These are phyloP conservation scores for Stenopsyche tienmushanensis DNA, from an alignment of 1,140 invertebrate species.

Conservation along the genomic window DNA sequence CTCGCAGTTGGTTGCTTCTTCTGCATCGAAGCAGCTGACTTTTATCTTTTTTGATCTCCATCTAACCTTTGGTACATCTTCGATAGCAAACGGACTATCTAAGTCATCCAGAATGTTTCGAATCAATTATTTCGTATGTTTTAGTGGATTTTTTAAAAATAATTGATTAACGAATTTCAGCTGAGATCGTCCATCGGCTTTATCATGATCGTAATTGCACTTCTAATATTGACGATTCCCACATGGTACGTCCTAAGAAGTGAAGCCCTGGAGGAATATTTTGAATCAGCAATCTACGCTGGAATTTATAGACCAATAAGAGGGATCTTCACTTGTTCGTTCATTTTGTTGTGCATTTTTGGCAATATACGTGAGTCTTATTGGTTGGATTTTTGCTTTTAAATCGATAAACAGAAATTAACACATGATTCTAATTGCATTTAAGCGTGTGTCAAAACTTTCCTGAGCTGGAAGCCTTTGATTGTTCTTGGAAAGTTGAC, in stretches of 20 bases:
- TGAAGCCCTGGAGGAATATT: constrained; percentile 49
- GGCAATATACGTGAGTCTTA: constrained; percentile 55
- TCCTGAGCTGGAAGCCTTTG: constrained; percentile 68
- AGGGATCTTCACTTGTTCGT: constrained; percentile 54
- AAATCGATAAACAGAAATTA: neutral
- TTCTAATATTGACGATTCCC: neutral
- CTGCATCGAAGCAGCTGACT: no score
- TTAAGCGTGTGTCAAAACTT: constrained; percentile 60
- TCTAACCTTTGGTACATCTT: no score
- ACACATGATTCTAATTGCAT: constrained; percentile 25
- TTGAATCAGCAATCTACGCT: constrained; percentile 59
- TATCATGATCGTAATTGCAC: neutral
- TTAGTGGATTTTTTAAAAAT: no score
- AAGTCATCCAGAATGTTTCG: no score
- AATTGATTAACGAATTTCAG: no score
- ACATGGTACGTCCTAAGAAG: constrained; percentile 37
- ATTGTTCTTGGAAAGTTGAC: constrained; percentile 69
- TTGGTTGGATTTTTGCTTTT: neutral
- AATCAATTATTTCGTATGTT: no score
- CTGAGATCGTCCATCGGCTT: constrained; percentile 2
- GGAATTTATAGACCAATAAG: constrained; percentile 59
- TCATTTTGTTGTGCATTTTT: constrained; percentile 58
- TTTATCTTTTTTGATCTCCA: no score
- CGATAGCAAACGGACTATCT: no score
- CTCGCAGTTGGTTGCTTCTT: no score